phyloP scores from a whole-genome alignment of 2,888 invertebrate species.

The Hydrotaea diabolus region DNA sequence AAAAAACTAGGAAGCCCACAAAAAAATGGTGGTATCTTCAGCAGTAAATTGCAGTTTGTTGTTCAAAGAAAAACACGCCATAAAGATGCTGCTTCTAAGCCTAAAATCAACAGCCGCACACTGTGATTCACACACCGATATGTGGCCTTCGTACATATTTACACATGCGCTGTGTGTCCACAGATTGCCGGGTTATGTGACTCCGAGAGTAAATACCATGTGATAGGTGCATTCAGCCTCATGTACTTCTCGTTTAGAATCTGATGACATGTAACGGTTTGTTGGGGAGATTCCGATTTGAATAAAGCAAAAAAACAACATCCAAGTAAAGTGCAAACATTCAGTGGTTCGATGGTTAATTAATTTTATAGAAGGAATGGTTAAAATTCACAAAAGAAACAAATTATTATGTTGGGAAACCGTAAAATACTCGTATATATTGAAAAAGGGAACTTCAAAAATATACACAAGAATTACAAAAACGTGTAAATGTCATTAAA shows the following conservation, averaged over 20 bases:
- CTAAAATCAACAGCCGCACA: conserved; percentile 23
- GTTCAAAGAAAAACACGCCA: conserved; percentile 56
- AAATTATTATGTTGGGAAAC: too few relatives aligned
- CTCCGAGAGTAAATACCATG: not conserved
- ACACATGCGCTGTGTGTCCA: not conserved
- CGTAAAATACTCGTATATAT: too few relatives aligned
- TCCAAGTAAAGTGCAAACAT: conserved; percentile 27
- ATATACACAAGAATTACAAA: too few relatives aligned
- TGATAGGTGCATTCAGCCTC: not conserved
- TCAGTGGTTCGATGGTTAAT: conserved; percentile 34
- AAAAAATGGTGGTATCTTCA: conserved; percentile 34
- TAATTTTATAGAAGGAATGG: conserved; percentile 44
- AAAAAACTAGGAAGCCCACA: too few relatives aligned
- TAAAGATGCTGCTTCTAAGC: conserved; percentile 61
- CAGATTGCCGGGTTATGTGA: not conserved
- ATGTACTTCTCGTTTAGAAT: conserved; percentile 38
- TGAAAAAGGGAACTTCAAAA: too few relatives aligned
- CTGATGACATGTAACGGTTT: conserved; percentile 66
- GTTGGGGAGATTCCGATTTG: conserved; percentile 35
- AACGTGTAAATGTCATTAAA: too few relatives aligned
- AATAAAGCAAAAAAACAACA: too few relatives aligned
- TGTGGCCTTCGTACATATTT: not conserved
- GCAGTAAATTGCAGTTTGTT: conserved; percentile 63
- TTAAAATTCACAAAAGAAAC: too few relatives aligned
- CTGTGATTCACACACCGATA: conserved; percentile 38